phyloP scores from a whole-genome alignment of 2,797 vertebrate species.

The Columba guinea region DNA sequence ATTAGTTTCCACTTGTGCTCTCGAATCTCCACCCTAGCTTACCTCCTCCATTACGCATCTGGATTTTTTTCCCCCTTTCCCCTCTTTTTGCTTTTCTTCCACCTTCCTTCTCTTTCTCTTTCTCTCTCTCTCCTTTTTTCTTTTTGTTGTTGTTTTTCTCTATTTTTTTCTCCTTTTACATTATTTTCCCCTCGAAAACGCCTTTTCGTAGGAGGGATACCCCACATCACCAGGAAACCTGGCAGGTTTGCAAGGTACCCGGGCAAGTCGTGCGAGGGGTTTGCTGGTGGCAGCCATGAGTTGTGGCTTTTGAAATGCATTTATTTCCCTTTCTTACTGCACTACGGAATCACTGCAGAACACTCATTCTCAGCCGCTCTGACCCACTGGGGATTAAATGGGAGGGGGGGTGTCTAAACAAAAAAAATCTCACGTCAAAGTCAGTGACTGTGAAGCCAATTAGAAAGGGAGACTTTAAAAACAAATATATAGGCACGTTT shows the following conservation, averaged over 20 bases:
- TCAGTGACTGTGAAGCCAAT: background rate
- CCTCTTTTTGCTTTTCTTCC: background rate
- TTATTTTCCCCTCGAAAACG: background rate
- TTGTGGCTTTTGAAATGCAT: background rate
- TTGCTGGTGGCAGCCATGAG: background rate
- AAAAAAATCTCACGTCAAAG: background rate
- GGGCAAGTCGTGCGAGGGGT: background rate
- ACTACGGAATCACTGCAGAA: background rate
- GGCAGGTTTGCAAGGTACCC: background rate
- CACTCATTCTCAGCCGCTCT: background rate
- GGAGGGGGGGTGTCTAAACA: background rate
- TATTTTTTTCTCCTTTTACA: background rate
- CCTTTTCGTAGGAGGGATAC: background rate
- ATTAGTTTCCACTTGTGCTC: slow-evolving; percentile 52
- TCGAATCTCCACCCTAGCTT: background rate
- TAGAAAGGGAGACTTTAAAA: background rate
- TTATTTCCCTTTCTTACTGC: background rate
- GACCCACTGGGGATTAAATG: background rate
- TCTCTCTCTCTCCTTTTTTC: no score
- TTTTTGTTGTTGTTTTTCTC: background rate
- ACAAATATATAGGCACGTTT: background rate
- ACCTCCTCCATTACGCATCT: background rate
- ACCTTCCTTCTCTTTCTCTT: fast-evolving
- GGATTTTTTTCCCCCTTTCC: fast-evolving
- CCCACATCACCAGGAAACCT: background rate